Percentiles rank a stretch among this genome's conserved stretches.
These are phyloP conservation scores for Linyphia triangularis DNA, from an alignment of 2,888 invertebrate genomes.

Conservation along the genomic window DNA sequence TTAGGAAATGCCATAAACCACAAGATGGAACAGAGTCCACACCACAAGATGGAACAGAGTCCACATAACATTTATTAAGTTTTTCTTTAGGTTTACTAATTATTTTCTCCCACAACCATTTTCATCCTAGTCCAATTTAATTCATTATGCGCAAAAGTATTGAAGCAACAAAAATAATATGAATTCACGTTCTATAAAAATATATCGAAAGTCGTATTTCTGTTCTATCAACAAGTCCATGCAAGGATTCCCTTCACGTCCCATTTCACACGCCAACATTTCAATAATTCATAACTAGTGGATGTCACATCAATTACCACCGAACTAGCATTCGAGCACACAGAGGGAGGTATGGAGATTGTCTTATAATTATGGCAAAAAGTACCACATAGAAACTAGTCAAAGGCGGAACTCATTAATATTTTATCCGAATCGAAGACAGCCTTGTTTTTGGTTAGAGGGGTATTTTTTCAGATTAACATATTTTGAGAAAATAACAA, in stretches of 20 bases:
- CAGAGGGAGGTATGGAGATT: neutral
- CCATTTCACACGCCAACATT: neutral
- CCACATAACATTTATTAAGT: too few species aligned
- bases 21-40: too few species aligned
- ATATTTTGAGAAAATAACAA: neutral
- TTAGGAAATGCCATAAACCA: too few species aligned
- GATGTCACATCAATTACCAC: slow-evolving; percentile 1
- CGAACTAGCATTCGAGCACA: slow-evolving; percentile 2
- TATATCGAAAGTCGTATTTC: neutral
- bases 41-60: too few species aligned
- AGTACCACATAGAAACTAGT: neutral
- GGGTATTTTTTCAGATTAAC: neutral
- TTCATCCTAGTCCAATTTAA: too few species aligned
- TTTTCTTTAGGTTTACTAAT: too few species aligned
- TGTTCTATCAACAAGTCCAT: neutral
- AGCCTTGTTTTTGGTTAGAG: neutral
- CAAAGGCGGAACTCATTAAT: slow-evolving; percentile 10
- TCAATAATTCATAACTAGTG: slow-evolving; percentile 32
- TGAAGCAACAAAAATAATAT: neutral
- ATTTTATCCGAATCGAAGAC: neutral
- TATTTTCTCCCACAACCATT: too few species aligned
- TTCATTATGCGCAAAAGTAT: too few species aligned
- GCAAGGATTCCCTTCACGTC: neutral
- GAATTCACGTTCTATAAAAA: neutral
- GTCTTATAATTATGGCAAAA: neutral